Base-by-base conservation (phyloP, 1,140 invertebrate genomes). In the Pseudomyrmex pallidus region DNA sequence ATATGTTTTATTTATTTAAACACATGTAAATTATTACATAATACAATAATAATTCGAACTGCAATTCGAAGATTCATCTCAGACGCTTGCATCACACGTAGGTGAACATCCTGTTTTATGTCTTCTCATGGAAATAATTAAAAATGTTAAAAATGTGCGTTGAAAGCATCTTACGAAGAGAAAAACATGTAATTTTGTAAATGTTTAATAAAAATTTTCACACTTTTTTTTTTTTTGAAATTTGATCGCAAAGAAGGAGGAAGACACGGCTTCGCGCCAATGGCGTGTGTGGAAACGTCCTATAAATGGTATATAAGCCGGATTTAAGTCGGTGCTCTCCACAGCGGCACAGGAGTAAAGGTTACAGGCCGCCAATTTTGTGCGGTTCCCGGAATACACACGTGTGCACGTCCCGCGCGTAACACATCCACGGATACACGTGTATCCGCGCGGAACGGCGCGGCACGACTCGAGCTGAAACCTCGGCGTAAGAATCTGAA, bases 341-440 rank as follows among this genome's bases (percentile, higher is more conserved):
- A 86, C 63, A 86, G 82, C 84, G 85, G 83, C 85, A 85, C 82
- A 76, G 89, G 82, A 90, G 92, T 91, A 91, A 92, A 90, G 89
- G 89, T 91, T 92, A 90, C 90, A 88, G 85, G 52, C 76, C 67
- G 61, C 74, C 68, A 84, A 88, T 85, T 88, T 78, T 46, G 64
- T 74, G 73, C 61, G 64, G 87, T 76, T 86, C 48, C 61, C 61
- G 54, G 86, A 85, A 85, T 80, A 84, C 35, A 35, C 35, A 35
- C 50, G 54, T 74, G 80, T 80, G 64, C 78, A 57, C 62, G 62
- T 35, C 5, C 35, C 35, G 35, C 35, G 35, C 5, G 35, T 62
- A 62, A 67, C 66, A 57, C 48, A 64, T 46, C 22, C 56, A 63
- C 76, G 82, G 35, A 82, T 85, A 85, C 85, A 87, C 72, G 86